Evolutionary conservation across 2,113 vertebrate species (phyloP), one percentile per base, ranked within the genome.

Genomic region (Nothobranchius furzeri): DNA sequence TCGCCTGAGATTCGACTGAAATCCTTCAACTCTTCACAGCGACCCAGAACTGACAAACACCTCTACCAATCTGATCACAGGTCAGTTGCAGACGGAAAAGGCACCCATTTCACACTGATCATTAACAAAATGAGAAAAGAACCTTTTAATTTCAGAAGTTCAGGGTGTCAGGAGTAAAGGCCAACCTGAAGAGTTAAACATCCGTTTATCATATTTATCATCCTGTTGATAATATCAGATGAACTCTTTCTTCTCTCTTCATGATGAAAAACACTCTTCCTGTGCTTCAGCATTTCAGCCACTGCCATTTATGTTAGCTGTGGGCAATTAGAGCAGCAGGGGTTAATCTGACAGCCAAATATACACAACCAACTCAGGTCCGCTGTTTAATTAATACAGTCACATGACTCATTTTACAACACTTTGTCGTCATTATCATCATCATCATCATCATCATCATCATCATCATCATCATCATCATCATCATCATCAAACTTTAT

Each of bases 1-100:
- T 75, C 65, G 52, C 24, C 37, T 61, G 37, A 68, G 64, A 73
- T 82, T 61, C 58, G 17, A 47, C n/a, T 42, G 30, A 58, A 78
- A 75, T 73, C 68, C 61, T 53, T 70, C 52, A 46, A 48, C 68
- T 65, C 66, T 42, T 60, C 45, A 36, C 69, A 11, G 46, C 13
- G 42, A 61, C 54, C 53, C 42, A 63, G 65, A 43, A 40, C 0
- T 17, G 62, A 75, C 7, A 40, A 59, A 52, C 40, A 45, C 42
- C 25, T 46, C 49, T 35, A 9, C 9, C 10, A 40, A 46, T n/a
- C 43, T 46, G 25, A 57, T 57, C 48, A 76, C 55, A 74, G 30
- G 58, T 81, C 53, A 60, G 24, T 13, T 40, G 30, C 20, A 70
- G 58, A 53, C 24, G 14, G 51, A 9, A 8, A 24, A 55, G 25